Conservation (phyloP, 2,113 vertebrate genomes). For the Ovibos moschatus region DNA sequence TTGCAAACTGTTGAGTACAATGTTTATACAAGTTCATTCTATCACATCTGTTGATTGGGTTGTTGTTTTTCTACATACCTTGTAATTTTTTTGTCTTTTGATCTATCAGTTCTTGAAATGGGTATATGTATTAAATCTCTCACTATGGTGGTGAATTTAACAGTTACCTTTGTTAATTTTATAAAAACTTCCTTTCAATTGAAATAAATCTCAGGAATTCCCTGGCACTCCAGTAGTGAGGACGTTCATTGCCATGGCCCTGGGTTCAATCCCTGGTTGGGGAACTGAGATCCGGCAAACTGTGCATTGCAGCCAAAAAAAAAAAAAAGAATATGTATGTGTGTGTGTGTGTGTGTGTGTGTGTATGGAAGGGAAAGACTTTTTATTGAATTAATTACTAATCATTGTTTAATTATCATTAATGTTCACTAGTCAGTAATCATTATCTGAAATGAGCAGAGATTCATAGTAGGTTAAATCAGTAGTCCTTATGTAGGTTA, state of each 20-base stretch:
- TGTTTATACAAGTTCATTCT: neutral
- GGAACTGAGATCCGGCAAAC: neutral
- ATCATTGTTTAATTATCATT: neutral
- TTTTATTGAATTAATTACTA: neutral
- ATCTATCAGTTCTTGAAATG: neutral
- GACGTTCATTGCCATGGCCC: neutral
- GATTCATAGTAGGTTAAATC: neutral
- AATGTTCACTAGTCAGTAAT: neutral
- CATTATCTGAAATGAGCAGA: neutral
- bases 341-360: neutral
- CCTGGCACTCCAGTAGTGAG: neutral
- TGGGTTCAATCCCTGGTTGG: neutral
- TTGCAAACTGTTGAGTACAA: neutral
- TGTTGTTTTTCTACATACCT: neutral
- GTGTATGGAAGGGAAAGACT: neutral
- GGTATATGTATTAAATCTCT: neutral
- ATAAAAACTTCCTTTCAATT: neutral
- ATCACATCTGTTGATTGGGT: neutral
- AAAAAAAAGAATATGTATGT: neutral
- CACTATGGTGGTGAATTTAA: neutral
- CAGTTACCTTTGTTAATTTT: neutral
- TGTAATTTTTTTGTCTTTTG: neutral
- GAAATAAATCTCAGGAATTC: neutral
- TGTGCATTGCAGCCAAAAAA: neutral
- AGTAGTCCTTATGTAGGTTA: neutral